These are phyloP conservation scores for Agapornis roseicollis DNA, from an alignment of 2,113 vertebrate genomes.

Conservation along the genomic window DNA sequence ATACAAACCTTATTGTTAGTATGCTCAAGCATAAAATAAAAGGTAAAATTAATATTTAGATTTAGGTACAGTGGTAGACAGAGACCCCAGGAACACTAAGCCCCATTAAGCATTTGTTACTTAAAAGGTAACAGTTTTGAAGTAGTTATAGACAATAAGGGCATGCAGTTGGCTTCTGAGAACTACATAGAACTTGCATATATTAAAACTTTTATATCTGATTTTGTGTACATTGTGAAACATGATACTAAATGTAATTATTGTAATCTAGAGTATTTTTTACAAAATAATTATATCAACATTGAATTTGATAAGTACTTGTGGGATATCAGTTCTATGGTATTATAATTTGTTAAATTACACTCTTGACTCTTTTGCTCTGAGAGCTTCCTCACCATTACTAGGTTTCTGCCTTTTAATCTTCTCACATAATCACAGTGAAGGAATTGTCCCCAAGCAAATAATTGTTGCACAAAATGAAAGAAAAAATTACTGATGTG, in stretches of 20 bases:
- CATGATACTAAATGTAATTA: background rate
- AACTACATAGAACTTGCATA: background rate
- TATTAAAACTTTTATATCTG: background rate
- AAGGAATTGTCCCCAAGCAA: background rate
- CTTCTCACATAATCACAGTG: background rate
- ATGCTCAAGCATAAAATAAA: background rate
- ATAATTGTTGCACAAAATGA: background rate
- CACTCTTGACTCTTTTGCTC: background rate
- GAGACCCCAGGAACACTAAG: background rate
- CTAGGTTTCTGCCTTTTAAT: background rate
- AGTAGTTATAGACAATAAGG: background rate
- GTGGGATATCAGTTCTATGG: background rate
- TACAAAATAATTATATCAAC: background rate
- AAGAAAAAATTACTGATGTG: background rate
- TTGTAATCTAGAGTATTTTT: background rate
- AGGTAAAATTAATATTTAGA: background rate
- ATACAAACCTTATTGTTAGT: background rate
- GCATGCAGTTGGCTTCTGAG: background rate
- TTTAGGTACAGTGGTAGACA: background rate
- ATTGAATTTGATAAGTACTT: background rate
- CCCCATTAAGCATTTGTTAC: background rate
- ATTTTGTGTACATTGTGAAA: background rate
- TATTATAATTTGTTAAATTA: background rate
- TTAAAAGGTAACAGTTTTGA: background rate
- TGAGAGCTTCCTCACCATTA: background rate